Conservation (phyloP, 2,797 vertebrate genomes). For the Poecilia wingei region DNA sequence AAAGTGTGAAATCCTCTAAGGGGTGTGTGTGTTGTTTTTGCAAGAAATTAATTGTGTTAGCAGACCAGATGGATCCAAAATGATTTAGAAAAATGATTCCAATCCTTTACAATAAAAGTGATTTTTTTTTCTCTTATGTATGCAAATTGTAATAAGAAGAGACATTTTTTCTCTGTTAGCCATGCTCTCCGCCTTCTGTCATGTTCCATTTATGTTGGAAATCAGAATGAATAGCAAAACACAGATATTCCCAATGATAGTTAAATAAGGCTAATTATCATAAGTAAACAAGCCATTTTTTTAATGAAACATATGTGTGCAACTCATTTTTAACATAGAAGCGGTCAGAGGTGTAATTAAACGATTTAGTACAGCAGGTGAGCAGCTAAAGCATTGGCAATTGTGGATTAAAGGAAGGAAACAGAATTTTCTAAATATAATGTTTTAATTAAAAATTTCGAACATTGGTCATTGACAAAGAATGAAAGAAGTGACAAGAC, state of each 20-base stretch:
- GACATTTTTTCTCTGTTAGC: neutral
- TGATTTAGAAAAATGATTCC: neutral
- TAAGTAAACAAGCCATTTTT: neutral
- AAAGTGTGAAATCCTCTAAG: neutral
- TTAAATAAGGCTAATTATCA: neutral
- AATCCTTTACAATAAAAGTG: neutral
- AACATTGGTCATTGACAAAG: too few species aligned
- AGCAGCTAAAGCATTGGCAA: too few species aligned
- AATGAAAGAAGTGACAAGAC: too few species aligned
- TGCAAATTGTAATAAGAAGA: neutral
- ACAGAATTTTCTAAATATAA: too few species aligned
- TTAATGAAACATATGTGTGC: neutral
- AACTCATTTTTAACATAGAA: neutral
- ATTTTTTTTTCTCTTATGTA: neutral
- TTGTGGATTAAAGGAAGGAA: too few species aligned
- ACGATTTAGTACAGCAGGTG: too few species aligned
- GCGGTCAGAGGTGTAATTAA: neutral
- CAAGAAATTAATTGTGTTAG: neutral
- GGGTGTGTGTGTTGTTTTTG: neutral
- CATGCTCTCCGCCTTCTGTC: neutral
- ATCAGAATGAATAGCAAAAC: neutral
- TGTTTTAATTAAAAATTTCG: too few species aligned
- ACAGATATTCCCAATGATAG: neutral
- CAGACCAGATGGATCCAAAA: neutral
- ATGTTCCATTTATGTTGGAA: neutral